Base-by-base conservation (phyloP, 2,797 vertebrate genomes). In the Hylomyscus alleni region DNA sequence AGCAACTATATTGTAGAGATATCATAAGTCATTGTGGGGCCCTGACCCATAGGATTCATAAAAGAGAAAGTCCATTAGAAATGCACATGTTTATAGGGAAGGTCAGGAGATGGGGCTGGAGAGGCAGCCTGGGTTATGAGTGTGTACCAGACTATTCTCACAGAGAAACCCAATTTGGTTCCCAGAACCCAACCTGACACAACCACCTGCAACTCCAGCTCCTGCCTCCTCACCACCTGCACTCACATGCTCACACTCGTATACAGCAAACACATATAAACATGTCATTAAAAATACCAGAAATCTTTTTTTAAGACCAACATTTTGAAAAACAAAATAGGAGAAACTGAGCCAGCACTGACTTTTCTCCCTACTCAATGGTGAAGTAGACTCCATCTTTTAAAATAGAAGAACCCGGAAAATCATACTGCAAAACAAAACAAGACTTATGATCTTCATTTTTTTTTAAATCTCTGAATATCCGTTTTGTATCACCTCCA, bases 351-450 rank as follows among this genome's bases (percentile, higher is more conserved):
- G 34, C 10, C 24, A 81, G 22, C 19, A 22, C 40, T 88, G 50
- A 76, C 40, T 40, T 62, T 44, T 24, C 75, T 19, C 29, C n/a
- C 26, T n/a, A 47, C 15, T 85, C 60, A 50, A 15, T 17, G 17
- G 29, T 10, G 24, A 90, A 83, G 81, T 29, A 91, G 14, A 67
- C 10, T 85, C 54, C 7, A 54, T 76, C 62, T 54, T 88, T 94
- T 90, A 87, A 81, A 85, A 94, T 83, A 65, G 81, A 95, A 93
- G 7, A 88, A 20, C 14, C 54, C 52, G 10, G 13, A 94, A 96
- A 73, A 90, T 73, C 83, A 91, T 69, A 58, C 69, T 65, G 37
- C 69, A 84, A 95, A 96, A 47, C 3, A n/a, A 31, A 44, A 44
- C 44, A 44, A 44, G 6, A 44, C 44, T 91, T 77, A n/a, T 90